Evolutionary conservation across 2,797 vertebrate genomes (phyloP).

Genomic region (Phalanger gymnotis): DNA sequence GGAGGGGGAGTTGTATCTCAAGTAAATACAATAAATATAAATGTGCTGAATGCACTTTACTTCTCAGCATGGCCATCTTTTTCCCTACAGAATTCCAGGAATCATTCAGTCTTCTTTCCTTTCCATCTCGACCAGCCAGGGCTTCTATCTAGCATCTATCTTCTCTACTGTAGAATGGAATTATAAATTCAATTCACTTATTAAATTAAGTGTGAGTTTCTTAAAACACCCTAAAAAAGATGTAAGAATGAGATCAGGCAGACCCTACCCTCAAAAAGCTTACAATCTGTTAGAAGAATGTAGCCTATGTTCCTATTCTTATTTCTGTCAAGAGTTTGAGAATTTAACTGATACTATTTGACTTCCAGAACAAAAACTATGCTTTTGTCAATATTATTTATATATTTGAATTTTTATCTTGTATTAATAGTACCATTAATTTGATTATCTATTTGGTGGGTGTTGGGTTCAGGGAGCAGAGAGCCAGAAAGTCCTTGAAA

Average conservation of each 20-base stretch:
- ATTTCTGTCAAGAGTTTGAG: conserved; percentile 31
- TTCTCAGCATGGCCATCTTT: background rate
- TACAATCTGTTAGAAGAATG: background rate
- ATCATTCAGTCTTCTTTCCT: background rate
- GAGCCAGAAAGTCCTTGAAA: background rate
- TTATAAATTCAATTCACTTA: background rate
- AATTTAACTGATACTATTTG: background rate
- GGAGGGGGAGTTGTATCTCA: background rate
- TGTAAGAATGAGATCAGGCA: background rate
- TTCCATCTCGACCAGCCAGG: background rate
- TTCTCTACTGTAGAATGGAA: background rate
- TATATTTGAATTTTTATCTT: conserved; percentile 30
- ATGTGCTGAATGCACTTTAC: background rate
- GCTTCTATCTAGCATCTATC: background rate
- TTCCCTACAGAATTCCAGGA: background rate
- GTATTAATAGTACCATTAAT: conserved; percentile 37
- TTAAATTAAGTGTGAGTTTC: background rate
- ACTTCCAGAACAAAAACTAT: background rate
- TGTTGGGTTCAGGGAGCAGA: conserved; percentile 18
- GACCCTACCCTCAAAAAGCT: background rate
- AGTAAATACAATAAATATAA: background rate
- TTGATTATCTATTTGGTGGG: conserved; percentile 54
- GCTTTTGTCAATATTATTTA: background rate
- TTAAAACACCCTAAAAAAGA: background rate
- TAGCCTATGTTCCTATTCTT: background rate